These are phyloP conservation scores for Rhagonycha lutea DNA, from an alignment of 2,888 invertebrate genomes.

Conservation along the genomic window DNA sequence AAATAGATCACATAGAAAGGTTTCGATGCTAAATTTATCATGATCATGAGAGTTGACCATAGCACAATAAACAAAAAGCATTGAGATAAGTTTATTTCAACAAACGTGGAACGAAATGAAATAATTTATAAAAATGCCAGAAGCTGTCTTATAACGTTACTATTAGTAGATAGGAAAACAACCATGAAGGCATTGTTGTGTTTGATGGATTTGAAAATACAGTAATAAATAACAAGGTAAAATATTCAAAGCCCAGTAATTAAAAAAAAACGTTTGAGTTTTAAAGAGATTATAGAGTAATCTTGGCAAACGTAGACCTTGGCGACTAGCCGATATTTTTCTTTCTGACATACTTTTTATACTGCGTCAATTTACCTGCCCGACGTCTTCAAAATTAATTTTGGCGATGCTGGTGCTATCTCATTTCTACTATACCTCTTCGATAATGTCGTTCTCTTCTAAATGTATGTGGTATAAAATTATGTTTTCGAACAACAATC, in stretches of 20 bases:
- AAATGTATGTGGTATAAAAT: constrained; percentile 37
- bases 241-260: constrained; percentile 16
- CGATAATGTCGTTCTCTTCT: constrained; percentile 25
- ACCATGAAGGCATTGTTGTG: neutral
- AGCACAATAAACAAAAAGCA: neutral
- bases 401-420: constrained; percentile 35
- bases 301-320: constrained; percentile 32
- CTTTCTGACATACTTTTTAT: constrained; percentile 40
- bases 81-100: neutral
- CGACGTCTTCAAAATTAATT: constrained; percentile 42
- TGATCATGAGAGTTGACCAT: neutral
- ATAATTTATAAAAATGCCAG: neutral
- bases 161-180: neutral
- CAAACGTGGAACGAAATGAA: neutral
- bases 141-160: neutral
- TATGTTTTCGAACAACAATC: constrained; percentile 43
- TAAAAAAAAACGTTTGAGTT: constrained; percentile 20
- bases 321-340: constrained; percentile 41
- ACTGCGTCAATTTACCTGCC: constrained; percentile 41
- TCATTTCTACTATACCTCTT: constrained; percentile 27
- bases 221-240: neutral
- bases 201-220: neutral
- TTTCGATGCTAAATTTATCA: neutral
- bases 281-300: constrained; percentile 10
- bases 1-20: neutral